A percentile compares a stretch with the other conserved stretches of the same genome.
Conservation (phyloP, 2,113 vertebrate genomes). For the Elanus axillaris region DNA sequence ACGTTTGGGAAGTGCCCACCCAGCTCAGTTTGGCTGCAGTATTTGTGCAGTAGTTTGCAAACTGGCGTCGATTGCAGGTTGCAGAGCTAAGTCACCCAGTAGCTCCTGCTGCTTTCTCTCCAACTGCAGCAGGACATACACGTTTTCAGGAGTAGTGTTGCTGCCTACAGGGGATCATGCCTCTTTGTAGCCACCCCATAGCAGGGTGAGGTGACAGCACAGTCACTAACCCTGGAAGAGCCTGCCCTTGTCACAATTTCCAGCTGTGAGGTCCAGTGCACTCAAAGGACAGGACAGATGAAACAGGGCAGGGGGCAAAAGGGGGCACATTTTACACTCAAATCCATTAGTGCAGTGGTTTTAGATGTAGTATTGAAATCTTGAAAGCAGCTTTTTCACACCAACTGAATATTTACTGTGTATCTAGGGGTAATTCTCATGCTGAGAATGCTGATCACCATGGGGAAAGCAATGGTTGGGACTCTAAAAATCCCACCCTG, state of each 20-base stretch:
- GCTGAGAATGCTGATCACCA: background rate
- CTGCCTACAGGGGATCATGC: background rate
- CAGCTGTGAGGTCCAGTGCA: accelerated
- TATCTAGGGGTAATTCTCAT: background rate
- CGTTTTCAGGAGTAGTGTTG: background rate
- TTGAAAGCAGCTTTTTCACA: background rate
- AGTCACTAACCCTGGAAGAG: background rate
- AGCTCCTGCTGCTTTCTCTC: background rate
- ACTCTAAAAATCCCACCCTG: background rate
- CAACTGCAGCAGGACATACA: background rate
- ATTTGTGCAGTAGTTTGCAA: background rate
- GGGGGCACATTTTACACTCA: background rate
- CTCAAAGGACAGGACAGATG: background rate
- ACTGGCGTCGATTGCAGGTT: background rate
- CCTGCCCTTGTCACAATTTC: background rate
- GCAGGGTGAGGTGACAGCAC: background rate
- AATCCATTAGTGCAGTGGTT: background rate
- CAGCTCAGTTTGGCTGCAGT: background rate
- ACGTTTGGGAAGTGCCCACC: background rate
- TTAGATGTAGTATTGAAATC: background rate
- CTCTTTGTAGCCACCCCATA: background rate
- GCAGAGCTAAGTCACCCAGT: background rate
- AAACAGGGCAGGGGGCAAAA: background rate
- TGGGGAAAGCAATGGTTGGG: accelerated
- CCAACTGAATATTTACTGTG: background rate